Evolutionary conservation across 2,113 vertebrate species (phyloP), one percentile per base, ranked within the genome.

Genomic region (Suricata suricatta): DNA sequence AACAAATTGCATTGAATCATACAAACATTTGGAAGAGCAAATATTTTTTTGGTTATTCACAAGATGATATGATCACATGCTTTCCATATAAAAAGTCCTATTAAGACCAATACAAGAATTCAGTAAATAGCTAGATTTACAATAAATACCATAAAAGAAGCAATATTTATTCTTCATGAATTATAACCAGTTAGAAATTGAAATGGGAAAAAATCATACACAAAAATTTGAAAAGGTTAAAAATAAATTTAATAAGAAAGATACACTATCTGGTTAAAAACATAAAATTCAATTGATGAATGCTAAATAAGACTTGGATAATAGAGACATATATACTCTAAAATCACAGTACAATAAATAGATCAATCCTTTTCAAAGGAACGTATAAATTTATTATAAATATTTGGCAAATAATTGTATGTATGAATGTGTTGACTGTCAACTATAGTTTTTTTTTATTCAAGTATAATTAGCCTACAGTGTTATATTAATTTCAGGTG

Each of bases 321-420:
- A 44, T 54, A 6, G 27, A 68, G 23, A 10, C 17, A 83, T 2
- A 47, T 69, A 54, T 76, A 38, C 41, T 87, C 52, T 88, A 47
- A 94, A 63, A 81, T 90, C 52, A 83, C 9, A 86, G 3, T 68
- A 29, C 17, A 66, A 44, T 31, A 84, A 63, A 25, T 60, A 27
- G 44, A 35, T 66, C 76, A 63, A 50, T 2, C 1, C 25, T 80
- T 79, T 76, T 84, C 13, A 89, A 79, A 80, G 44, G 82, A 66
- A 80, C 60, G 4, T 83, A 14, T 92, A 80, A 92, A 76, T 92
- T 72, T 92, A 72, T 52, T 86, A 10, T 95, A 87, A 88, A 68
- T 90, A 81, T 80, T 72, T 96, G 74, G 57, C 41, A 90, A 60
- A 74, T 76, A 31, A 17, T 0, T 41, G 29, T 10, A 35, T 57